phyloP scores from a whole-genome alignment of 2,888 invertebrate species.

The Stenotaenia linearis region DNA sequence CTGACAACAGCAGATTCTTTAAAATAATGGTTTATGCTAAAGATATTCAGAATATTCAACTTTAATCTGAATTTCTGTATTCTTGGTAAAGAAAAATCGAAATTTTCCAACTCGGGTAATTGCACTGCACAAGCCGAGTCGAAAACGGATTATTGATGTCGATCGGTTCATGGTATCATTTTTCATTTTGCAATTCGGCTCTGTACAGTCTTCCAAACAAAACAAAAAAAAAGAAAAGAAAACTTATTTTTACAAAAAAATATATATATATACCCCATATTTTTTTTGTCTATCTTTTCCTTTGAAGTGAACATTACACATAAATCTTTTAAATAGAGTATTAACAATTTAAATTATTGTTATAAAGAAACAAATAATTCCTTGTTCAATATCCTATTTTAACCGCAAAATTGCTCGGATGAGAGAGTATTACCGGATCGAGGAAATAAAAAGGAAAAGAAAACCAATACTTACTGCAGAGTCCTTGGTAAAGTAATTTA shows the following conservation, averaged over 20 bases:
- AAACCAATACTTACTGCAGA: constrained; percentile 67
- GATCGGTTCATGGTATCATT: background rate
- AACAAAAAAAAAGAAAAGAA: too few species aligned
- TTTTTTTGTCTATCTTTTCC: too few species aligned
- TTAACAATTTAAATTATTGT: too few species aligned
- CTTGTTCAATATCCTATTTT: too few species aligned
- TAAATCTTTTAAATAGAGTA: too few species aligned
- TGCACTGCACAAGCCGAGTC: background rate
- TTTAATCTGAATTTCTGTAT: background rate
- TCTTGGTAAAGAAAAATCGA: background rate
- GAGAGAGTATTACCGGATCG: background rate
- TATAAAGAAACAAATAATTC: too few species aligned
- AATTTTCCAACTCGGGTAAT: background rate
- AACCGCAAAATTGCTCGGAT: background rate
- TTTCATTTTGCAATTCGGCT: background rate
- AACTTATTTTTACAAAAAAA: background rate
- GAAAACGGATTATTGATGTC: background rate
- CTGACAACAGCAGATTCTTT: background rate
- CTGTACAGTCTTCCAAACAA: background rate
- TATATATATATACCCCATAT: background rate
- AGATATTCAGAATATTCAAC: background rate
- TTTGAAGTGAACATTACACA: too few species aligned
- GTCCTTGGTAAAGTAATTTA: constrained; percentile 69
- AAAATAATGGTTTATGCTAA: background rate
- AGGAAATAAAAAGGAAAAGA: background rate